Base-by-base conservation (phyloP, 2,888 invertebrate genomes). In the Boloria euphrosyne region DNA sequence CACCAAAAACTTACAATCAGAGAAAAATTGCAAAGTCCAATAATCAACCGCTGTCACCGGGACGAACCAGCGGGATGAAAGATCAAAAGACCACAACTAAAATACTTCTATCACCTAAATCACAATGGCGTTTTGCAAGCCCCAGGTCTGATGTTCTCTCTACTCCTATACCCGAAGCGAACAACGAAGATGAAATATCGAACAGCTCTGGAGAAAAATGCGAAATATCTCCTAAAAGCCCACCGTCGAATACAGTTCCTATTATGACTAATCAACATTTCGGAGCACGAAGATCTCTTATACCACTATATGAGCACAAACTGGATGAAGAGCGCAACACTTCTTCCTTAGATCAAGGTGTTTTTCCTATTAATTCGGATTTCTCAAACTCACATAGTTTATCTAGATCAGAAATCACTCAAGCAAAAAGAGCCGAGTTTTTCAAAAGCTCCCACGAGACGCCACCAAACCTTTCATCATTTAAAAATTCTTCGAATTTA, bases 81-180 rank as follows among this genome's bases (percentile, higher is more conserved):
- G 90, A 91, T 75, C 91, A 93, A 66, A 93, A 93, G 78, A 90
- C 87, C 68, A 93, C 93, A 2, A 93, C 93, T 0, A 93, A 93
- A 84, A 96, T 96, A 80, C 87, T 96, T 59, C 85, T 95, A 49
- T 95, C 95, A 63, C 95, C 95, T 0, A 93, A 95, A 71, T 95
- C 95, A 0, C 94, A 94, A 69, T 96, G 96, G 95, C 90, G 95
- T 71, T 95, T 96, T 77, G 93, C 95, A 47, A 95, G 94, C 73
- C 96, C 95, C 1, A 92, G 97, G 76, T 96, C 96, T 22, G 96
- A 97, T 78, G 96, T 97, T 62, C 94, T 97, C 79, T 96, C 97
- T 51, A 96, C 96, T 54, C 96, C 97, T 66, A 97, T 97, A 83
- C 95, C 95, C 50, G 97, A 97, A 92, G 97, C 95, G 74, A 93